Conservation (phyloP, 2,113 vertebrate genomes). For the Anolis carolinensis region DNA sequence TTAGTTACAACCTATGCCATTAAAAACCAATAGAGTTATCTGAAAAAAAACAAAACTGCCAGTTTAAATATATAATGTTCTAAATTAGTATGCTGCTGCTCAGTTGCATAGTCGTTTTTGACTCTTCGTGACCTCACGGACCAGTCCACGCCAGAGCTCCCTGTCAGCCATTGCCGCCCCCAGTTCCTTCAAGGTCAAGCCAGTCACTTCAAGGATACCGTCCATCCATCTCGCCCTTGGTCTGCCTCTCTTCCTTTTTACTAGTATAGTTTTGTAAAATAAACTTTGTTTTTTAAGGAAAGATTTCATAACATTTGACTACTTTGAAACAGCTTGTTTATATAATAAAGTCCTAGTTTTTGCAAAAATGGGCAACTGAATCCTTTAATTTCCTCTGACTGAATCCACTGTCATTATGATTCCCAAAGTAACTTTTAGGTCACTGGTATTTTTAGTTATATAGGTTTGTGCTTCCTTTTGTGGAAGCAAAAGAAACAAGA, state of each 20-base stretch:
- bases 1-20: not conserved
- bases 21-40: not conserved
- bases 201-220: too few relatives aligned
- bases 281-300: too few relatives aligned
- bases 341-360: constrained; percentile 2
- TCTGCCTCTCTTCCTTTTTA: too few relatives aligned
- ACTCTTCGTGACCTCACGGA: too few relatives aligned
- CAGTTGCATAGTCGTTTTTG: too few relatives aligned
- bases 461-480: constrained; percentile 15
- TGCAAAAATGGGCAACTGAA: not conserved
- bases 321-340: not conserved
- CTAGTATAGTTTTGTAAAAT: not conserved
- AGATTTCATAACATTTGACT: not conserved
- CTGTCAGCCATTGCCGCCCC: too few relatives aligned
- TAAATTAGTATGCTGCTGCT: too few relatives aligned
- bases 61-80: not conserved
- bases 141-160: too few relatives aligned
- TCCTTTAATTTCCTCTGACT: not conserved
- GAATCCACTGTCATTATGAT: not conserved
- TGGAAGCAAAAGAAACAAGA: not conserved
- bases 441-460: constrained; percentile 12
- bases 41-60: not conserved
- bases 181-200: too few relatives aligned
- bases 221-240: too few relatives aligned
- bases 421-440: constrained; percentile 1